Evolutionary conservation across 2,888 invertebrate genomes (phyloP).

Genomic region (Orthosia cruda): DNA sequence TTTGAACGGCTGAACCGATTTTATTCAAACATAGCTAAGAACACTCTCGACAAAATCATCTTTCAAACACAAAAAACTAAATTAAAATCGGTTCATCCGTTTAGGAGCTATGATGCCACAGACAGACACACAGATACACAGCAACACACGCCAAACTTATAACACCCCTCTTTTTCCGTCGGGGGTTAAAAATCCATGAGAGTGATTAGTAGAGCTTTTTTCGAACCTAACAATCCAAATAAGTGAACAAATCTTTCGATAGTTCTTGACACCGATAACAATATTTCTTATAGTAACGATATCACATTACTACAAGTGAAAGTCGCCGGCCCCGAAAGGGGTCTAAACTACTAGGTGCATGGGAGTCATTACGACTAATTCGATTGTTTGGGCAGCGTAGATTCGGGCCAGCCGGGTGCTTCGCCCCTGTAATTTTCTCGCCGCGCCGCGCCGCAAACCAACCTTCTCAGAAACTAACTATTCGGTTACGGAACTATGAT

Average conservation of each 20-base stretch:
- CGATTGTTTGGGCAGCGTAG: conserved; percentile 89
- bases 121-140: no score
- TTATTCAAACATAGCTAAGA: no score
- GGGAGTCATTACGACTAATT: conserved; percentile 87
- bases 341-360: conserved; percentile 68
- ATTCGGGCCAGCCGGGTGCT: conserved; percentile 85
- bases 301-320: conserved; percentile 61
- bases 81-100: no score
- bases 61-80: no score
- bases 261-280: conserved; percentile 42
- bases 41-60: no score
- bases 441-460: conserved; percentile 72
- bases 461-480: conserved; percentile 83
- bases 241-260: conserved; percentile 25
- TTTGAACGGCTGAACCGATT: no score
- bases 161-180: no score
- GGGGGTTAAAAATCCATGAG: conserved; percentile 2
- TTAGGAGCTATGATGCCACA: no score
- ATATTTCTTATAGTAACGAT: conserved; percentile 38
- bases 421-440: conserved; percentile 87
- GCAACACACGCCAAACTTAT: no score
- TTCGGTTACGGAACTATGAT: conserved; percentile 62
- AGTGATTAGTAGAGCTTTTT: background rate
- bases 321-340: conserved; percentile 58
- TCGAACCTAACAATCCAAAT: background rate